A percentile compares a stretch with the other conserved stretches of the same genome.
These are phyloP conservation scores for Zosterops borbonicus DNA, from an alignment of 2,113 vertebrate species.

Conservation along the genomic window DNA sequence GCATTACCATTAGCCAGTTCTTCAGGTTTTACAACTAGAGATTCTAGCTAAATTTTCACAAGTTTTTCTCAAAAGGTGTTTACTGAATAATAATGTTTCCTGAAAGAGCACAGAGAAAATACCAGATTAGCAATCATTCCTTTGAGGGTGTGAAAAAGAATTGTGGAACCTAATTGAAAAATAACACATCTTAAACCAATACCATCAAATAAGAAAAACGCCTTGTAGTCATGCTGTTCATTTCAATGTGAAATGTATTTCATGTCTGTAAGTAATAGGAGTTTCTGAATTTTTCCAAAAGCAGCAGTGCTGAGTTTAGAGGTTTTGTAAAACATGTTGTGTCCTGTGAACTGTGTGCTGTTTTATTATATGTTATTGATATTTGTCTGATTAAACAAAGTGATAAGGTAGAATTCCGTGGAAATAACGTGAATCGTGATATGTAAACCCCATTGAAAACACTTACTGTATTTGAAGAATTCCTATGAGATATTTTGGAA, in stretches of 20 bases:
- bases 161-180: slow-evolving; percentile 49
- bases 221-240: slow-evolving; percentile 69
- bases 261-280: slow-evolving; percentile 64
- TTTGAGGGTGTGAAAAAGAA: background rate
- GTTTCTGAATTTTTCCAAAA: slow-evolving; percentile 61
- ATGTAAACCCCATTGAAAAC: slow-evolving; percentile 54
- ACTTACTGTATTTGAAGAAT: slow-evolving; percentile 63
- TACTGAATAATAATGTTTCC: background rate
- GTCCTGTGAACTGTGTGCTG: slow-evolving; percentile 70
- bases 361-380: slow-evolving; percentile 71
- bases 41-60: slow-evolving; percentile 22
- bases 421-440: slow-evolving; percentile 62
- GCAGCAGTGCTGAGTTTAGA: slow-evolving; percentile 66
- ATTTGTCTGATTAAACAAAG: slow-evolving; percentile 73
- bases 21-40: slow-evolving; percentile 63
- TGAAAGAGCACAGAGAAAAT: slow-evolving; percentile 31
- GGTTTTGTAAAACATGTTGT: slow-evolving; percentile 70
- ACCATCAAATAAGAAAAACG: slow-evolving; percentile 46
- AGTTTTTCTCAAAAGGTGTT: slow-evolving; percentile 28
- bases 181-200: slow-evolving; percentile 34
- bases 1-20: slow-evolving; percentile 21
- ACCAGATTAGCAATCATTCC: background rate
- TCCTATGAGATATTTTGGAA: slow-evolving; percentile 61
- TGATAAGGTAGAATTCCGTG: slow-evolving; percentile 67
- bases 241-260: slow-evolving; percentile 72